Evolutionary conservation across 2,797 vertebrate genomes (phyloP), one percentile per base, ranked within the genome.

Genomic region (Enoplosus armatus): DNA sequence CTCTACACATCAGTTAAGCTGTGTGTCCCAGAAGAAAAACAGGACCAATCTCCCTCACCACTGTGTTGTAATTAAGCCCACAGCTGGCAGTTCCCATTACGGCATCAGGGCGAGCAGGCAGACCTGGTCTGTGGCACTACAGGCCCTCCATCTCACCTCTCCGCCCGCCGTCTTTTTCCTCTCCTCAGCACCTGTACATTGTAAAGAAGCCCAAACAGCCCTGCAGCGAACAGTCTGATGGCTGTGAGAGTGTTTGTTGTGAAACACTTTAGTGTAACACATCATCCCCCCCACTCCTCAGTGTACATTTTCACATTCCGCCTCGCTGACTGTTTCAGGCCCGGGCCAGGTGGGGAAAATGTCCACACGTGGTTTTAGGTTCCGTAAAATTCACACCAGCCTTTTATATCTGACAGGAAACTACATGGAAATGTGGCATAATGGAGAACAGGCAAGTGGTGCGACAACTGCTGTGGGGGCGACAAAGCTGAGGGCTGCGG

Each of bases 21-120:
- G 84, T 87, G 90, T 85, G 89, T 89, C 85, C 89, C 86, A 89
- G 93, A 95, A 93, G 93, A 93, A 94, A 95, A 94, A 91, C 95
- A 94, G 92, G 83, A 89, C 87, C 88, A 77, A 79, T 93, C 90
- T 89, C 91, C 89, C 80, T 88, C 88, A 86, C 80, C 87, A 85
- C 78, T 60, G 80, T 58, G 91, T 72, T 89, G 93, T 95, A 95
- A 95, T 95, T 94, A 94, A 92, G 88, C 75, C 88, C 84, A 90
- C 94, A 95, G 93, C 94, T 95, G 95, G 94, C 92, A 94, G 93
- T 93, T 95, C 94, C 94, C 94, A 95, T 95, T 94, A 95, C 94
- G 73, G 88, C 92, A 95, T 93, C 90, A 80, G 85, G 72, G 83
- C 47, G 37, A 86, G 79, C 88, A 85, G 70, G 87, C 90, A 61